These are phyloP conservation scores for Lepidurus apus DNA, from an alignment of 1,140 invertebrate species.

Conservation along the genomic window DNA sequence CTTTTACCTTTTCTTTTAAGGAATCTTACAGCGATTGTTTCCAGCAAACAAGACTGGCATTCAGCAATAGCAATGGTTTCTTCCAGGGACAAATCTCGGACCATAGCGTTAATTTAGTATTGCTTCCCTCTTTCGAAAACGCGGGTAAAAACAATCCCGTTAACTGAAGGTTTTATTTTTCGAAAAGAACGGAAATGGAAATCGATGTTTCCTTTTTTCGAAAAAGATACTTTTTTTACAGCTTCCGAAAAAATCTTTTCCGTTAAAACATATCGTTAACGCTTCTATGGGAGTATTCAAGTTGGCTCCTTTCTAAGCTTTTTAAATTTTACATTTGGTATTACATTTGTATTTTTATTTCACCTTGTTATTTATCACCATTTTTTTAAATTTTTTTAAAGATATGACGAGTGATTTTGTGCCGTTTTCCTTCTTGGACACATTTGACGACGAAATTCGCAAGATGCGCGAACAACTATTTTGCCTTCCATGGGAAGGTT, in stretches of 20 bases:
- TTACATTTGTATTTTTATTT: too few relatives aligned
- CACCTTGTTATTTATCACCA: background rate
- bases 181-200: background rate
- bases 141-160: background rate
- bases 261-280: too few relatives aligned
- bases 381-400: background rate
- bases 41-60: background rate
- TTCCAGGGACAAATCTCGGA: background rate
- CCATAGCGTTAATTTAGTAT: background rate
- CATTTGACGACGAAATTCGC: constrained; percentile 56
- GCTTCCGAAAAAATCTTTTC: background rate
- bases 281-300: too few relatives aligned
- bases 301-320: too few relatives aligned
- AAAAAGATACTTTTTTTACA: too few relatives aligned
- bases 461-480: constrained; percentile 62
- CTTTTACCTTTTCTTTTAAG: background rate
- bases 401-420: constrained; percentile 36
- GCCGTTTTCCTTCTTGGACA: constrained; percentile 34
- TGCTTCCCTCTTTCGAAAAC: background rate
- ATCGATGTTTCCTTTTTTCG: background rate
- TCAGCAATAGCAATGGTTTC: background rate
- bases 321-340: too few relatives aligned
- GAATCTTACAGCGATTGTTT: background rate
- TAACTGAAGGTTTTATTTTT: background rate
- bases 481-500: constrained; percentile 57